Evolutionary conservation across 2,797 vertebrate genomes (phyloP).

Genomic region (Prunella strophiata): DNA sequence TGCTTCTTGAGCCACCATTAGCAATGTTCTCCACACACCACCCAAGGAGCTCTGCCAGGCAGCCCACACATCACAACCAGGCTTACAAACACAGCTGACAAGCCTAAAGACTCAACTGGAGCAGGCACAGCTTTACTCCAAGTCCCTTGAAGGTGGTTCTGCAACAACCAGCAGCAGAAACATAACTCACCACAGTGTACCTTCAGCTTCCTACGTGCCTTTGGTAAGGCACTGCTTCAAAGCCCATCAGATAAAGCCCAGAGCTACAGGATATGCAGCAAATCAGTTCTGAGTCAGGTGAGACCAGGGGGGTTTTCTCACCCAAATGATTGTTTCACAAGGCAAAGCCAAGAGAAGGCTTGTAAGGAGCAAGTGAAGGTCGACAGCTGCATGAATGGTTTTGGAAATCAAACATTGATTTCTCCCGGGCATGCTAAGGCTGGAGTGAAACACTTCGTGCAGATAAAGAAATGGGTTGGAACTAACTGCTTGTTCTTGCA

Average conservation of each 20-base stretch:
- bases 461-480: not conserved
- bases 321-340: not conserved
- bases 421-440: not conserved
- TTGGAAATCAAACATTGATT: conserved; percentile 3
- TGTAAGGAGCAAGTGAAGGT: conserved; percentile 2
- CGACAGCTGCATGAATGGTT: not conserved
- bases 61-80: not conserved
- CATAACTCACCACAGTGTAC: not conserved
- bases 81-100: not conserved
- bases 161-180: not conserved
- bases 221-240: not conserved
- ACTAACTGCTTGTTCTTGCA: conserved; percentile 7
- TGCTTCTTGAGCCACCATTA: not conserved
- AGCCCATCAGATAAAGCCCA: not conserved
- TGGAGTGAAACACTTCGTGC: not conserved
- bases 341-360: not conserved
- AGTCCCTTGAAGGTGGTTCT: not conserved
- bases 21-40: not conserved
- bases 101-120: not conserved
- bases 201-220: not conserved
- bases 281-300: not conserved
- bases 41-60: not conserved
- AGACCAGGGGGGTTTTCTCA: not conserved
- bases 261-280: not conserved
- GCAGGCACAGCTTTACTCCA: not conserved